Conservation (phyloP, 2,797 vertebrate genomes). For the Acanthiza pusilla region DNA sequence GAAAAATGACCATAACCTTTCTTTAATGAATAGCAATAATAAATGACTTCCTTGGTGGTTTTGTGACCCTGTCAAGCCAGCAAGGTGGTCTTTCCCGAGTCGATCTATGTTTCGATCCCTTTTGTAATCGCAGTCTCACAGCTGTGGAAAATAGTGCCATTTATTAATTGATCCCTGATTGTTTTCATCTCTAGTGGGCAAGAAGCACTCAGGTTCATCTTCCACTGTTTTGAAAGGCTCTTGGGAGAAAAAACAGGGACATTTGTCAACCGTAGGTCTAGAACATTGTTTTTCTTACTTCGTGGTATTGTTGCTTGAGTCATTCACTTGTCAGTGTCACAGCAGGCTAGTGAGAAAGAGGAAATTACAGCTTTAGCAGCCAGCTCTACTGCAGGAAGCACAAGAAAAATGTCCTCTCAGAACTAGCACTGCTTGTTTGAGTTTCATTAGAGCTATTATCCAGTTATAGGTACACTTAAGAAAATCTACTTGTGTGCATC, state of each 20-base stretch:
- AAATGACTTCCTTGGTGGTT: slow-evolving; percentile 69
- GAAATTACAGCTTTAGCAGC: neutral
- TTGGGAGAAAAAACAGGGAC: slow-evolving; percentile 76
- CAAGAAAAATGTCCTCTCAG: slow-evolving; percentile 13
- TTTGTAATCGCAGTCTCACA: slow-evolving; percentile 81
- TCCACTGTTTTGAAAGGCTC: slow-evolving; percentile 77
- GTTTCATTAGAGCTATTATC: neutral
- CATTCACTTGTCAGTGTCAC: slow-evolving; percentile 7
- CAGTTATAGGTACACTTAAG: neutral
- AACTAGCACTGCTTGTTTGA: neutral
- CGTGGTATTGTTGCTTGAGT: neutral
- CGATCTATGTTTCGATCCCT: slow-evolving; percentile 77
- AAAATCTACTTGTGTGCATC: neutral
- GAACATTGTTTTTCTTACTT: slow-evolving; percentile 11
- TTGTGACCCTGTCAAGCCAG: slow-evolving; percentile 76
- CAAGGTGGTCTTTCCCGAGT: slow-evolving; percentile 66
- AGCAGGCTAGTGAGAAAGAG: neutral
- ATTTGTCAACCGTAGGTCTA: slow-evolving; percentile 78
- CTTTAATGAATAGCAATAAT: slow-evolving; percentile 72
- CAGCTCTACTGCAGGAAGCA: slow-evolving; percentile 1
- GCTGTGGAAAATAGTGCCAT: slow-evolving; percentile 44
- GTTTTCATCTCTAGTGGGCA: slow-evolving; percentile 80
- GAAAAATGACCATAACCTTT: slow-evolving; percentile 67
- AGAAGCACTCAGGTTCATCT: slow-evolving; percentile 77
- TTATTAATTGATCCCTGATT: slow-evolving; percentile 83